phyloP scores from a whole-genome alignment of 2,888 invertebrate species.

The Ennomos fuscantarius region DNA sequence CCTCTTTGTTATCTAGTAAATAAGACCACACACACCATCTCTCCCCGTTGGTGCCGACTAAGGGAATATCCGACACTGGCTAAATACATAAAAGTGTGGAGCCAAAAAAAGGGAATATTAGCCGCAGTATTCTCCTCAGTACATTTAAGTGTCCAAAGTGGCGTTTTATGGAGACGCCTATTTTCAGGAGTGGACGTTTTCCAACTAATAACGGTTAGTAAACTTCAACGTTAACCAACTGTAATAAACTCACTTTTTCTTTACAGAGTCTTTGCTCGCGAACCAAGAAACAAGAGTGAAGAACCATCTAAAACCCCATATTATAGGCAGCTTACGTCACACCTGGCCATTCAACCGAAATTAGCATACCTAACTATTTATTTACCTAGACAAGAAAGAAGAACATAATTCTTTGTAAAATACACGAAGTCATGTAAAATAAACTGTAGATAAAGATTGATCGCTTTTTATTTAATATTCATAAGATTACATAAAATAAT shows the following conservation, averaged over 20 bases:
- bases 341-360: slow-evolving; percentile 85
- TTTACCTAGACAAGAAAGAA: slow-evolving; percentile 33
- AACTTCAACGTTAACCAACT: background rate
- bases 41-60: no score
- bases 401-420: slow-evolving; percentile 51
- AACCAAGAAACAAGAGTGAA: slow-evolving; percentile 85
- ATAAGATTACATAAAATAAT: no score
- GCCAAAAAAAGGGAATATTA: no score
- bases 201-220: no score
- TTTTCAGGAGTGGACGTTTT: no score
- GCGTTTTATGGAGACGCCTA: no score
- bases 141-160: no score
- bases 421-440: slow-evolving; percentile 51
- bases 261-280: slow-evolving; percentile 78
- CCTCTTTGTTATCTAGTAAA: no score
- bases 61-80: no score
- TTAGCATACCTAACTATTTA: slow-evolving; percentile 53
- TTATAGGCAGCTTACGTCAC: slow-evolving; percentile 86
- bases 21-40: no score
- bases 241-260: background rate
- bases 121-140: no score
- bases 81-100: no score
- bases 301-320: slow-evolving; percentile 86
- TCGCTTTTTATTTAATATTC: background rate
- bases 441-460: slow-evolving; percentile 17